These are phyloP conservation scores for Macrotis lagotis DNA, from an alignment of 2,113 vertebrate genomes.

Conservation along the genomic window DNA sequence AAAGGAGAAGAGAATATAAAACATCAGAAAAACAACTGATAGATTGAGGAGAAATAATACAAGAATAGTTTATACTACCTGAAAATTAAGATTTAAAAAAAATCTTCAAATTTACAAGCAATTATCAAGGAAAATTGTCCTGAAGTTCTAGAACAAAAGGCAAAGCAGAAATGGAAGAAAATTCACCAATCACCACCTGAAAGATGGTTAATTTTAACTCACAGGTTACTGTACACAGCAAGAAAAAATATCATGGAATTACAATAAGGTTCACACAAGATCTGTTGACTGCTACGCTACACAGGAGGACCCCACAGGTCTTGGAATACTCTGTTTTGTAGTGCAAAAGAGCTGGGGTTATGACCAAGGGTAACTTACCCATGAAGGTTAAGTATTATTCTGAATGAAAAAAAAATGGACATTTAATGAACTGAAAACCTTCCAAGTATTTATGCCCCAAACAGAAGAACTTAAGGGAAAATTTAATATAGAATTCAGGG, in stretches of 20 bases:
- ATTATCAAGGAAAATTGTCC: neutral
- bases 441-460: neutral
- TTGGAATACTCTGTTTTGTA: neutral
- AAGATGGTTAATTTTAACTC: too few species aligned
- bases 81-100: neutral
- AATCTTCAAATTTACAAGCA: too few species aligned
- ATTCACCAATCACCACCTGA: neutral
- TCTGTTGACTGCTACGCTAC: too few species aligned
- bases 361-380: too few species aligned
- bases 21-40: neutral
- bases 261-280: neutral
- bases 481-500: neutral
- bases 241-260: neutral
- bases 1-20: neutral
- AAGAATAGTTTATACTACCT: too few species aligned
- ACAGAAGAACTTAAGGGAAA: too few species aligned
- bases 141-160: neutral
- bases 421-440: neutral
- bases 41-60: neutral
- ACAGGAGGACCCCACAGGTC: too few species aligned
- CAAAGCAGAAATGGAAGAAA: neutral
- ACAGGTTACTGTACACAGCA: neutral
- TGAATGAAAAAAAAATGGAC: too few species aligned
- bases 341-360: too few species aligned
- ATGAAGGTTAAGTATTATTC: too few species aligned